These are phyloP conservation scores for Xylota sylvarum DNA, from an alignment of 2,888 invertebrate species.

Conservation along the genomic window DNA sequence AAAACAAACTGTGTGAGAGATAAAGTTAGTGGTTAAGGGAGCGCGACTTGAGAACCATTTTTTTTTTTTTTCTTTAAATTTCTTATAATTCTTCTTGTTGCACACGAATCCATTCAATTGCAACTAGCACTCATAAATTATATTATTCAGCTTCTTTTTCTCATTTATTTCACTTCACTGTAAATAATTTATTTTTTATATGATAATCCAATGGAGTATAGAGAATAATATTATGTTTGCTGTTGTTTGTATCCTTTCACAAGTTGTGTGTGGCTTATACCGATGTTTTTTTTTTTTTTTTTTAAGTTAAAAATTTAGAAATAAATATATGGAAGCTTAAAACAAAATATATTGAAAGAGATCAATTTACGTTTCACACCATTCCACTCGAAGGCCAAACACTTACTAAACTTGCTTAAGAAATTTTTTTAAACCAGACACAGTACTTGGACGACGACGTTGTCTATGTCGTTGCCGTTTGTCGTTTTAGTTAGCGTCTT, in stretches of 20 bases:
- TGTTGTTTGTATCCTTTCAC: constrained; percentile 60
- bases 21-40: constrained; percentile 70
- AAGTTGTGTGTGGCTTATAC: constrained; percentile 18
- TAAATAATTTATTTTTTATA: constrained; percentile 1
- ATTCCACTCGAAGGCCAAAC: constrained; percentile 85
- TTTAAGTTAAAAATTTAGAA: constrained; percentile 11
- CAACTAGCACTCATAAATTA: constrained; percentile 63
- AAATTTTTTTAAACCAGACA: constrained; percentile 79
- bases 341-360: constrained; percentile 21
- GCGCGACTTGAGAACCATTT: constrained; percentile 72
- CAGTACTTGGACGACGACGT: constrained; percentile 53
- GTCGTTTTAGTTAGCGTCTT: constrained; percentile 63
- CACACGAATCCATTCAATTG: constrained; percentile 74
- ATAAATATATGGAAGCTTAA: constrained; percentile 5
- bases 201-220: constrained; percentile 15
- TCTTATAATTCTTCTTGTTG: constrained; percentile 46
- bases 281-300: constrained; percentile 54
- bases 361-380: constrained; percentile 79
- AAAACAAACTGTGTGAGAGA: constrained; percentile 36
- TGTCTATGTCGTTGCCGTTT: constrained; percentile 56
- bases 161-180: constrained; percentile 59
- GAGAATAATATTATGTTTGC: constrained; percentile 19
- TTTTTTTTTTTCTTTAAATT: constrained; percentile 41
- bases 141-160: constrained; percentile 3
- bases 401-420: constrained; percentile 84